phyloP scores from a whole-genome alignment of 2,113 vertebrate species.

The Ginglymostoma cirratum region DNA sequence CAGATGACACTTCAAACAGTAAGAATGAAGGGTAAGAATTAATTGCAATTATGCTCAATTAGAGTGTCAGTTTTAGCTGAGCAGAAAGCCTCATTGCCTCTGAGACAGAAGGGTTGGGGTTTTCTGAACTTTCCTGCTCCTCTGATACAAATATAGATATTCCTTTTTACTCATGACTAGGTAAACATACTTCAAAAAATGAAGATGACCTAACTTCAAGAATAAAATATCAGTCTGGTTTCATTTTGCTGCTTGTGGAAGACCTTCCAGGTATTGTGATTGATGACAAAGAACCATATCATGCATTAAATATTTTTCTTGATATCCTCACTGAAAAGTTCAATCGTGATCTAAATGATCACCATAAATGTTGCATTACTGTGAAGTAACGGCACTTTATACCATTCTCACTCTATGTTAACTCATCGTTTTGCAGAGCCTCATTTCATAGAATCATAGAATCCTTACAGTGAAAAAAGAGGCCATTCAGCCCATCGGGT shows the following conservation, averaged over 20 bases:
- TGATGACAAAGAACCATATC: background rate
- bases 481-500: too few relatives aligned
- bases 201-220: background rate
- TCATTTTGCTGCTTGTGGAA: background rate
- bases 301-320: background rate
- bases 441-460: too few relatives aligned
- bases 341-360: background rate
- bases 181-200: background rate
- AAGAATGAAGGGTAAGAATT: background rate
- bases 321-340: background rate
- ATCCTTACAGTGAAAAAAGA: too few relatives aligned
- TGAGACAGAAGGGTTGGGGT: background rate
- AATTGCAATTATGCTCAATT: background rate
- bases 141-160: background rate
- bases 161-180: background rate
- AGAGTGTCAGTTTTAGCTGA: background rate
- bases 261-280: background rate
- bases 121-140: background rate
- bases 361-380: background rate
- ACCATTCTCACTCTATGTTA: background rate
- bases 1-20: background rate
- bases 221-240: background rate
- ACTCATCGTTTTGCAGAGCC: background rate
- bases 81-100: background rate
- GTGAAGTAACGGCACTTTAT: background rate